Conservation (phyloP, 2,797 vertebrate species). For the Ctenopoma kingsleyae region DNA sequence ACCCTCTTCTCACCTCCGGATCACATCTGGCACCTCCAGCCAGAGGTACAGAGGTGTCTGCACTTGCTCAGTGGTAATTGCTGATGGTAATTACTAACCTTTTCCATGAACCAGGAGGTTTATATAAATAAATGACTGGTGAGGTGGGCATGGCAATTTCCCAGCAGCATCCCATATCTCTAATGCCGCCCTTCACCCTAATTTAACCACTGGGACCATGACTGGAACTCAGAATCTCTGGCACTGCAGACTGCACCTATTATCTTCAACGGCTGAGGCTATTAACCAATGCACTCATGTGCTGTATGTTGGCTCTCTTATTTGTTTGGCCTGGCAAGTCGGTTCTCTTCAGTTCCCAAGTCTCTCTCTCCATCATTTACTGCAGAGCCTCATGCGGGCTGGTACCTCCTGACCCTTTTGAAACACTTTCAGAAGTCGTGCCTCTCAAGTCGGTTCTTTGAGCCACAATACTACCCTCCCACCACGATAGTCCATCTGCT, state of each 20-base stretch:
- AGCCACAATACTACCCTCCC: conserved; percentile 49
- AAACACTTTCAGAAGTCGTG: conserved; percentile 53
- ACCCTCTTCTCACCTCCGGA: conserved; percentile 57
- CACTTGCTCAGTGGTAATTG: conserved; percentile 78
- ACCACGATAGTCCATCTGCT: conserved; percentile 68
- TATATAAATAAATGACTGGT: conserved; percentile 78
- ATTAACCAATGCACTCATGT: conserved; percentile 69
- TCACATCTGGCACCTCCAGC: conserved; percentile 69
- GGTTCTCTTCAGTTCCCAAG: conserved; percentile 28
- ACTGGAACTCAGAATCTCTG: conserved; percentile 57
- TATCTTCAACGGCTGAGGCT: conserved; percentile 62
- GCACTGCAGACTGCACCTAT: conserved; percentile 56
- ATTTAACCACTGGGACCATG: conserved; percentile 65
- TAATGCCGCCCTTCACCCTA: conserved; percentile 66
- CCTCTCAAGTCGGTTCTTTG: conserved; percentile 65
- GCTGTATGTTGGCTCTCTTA: conserved; percentile 48
- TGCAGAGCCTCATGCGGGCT: conserved; percentile 47
- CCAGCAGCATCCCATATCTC: conserved; percentile 49
- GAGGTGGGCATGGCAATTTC: conserved; percentile 56
- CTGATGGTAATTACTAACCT: conserved; percentile 75
- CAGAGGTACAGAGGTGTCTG: conserved; percentile 64
- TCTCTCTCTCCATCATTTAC: conserved; percentile 64
- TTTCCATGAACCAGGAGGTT: conserved; percentile 75
- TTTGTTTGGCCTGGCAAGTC: conserved; percentile 48
- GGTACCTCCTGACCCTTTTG: conserved; percentile 64